Evolutionary conservation across 1,140 invertebrate genomes (phyloP).

Genomic region (Drosophila miranda): DNA sequence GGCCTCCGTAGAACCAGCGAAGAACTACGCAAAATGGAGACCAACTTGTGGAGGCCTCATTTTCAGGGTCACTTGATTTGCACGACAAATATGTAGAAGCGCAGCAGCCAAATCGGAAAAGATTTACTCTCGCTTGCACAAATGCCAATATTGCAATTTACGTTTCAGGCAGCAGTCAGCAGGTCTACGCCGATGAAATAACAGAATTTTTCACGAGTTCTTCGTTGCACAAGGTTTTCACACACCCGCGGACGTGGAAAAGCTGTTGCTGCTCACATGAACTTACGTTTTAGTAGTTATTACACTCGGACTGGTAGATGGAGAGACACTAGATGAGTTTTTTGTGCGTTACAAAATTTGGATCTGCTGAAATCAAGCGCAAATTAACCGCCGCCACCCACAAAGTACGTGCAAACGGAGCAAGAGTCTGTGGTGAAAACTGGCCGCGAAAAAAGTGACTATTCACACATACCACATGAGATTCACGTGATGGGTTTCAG

Average conservation of each 20-base stretch:
- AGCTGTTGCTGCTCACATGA: conserved; percentile 2
- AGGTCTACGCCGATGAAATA: conserved; percentile 42
- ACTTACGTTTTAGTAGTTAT: conserved; percentile 61
- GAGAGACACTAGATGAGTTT: conserved; percentile 38
- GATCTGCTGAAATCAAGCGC: conserved; percentile 57
- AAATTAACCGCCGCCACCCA: conserved; percentile 73
- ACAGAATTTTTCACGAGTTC: conserved; percentile 17
- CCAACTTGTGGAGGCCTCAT: conserved; percentile 12
- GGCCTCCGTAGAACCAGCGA: conserved; percentile 1
- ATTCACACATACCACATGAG: conserved; percentile 46
- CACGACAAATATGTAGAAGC: conserved; percentile 11
- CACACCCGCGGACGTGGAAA: conserved; percentile 8
- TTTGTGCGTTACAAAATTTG: conserved; percentile 56
- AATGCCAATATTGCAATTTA: no score
- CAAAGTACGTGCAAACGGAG: conserved; percentile 37
- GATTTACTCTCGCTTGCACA: conserved; percentile 13
- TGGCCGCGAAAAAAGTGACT: conserved; percentile 62
- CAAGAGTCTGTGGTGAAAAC: conserved; percentile 58
- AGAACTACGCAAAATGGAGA: neutral
- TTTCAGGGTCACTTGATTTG: conserved; percentile 66
- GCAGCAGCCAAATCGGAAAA: conserved; percentile 32
- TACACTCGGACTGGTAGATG: conserved; percentile 41
- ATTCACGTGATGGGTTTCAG: conserved; percentile 64
- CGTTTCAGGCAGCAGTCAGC: conserved; percentile 45
- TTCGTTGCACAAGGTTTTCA: conserved; percentile 20